These are phyloP conservation scores for Girardinus metallicus DNA, from an alignment of 2,797 vertebrate genomes.

Conservation along the genomic window DNA sequence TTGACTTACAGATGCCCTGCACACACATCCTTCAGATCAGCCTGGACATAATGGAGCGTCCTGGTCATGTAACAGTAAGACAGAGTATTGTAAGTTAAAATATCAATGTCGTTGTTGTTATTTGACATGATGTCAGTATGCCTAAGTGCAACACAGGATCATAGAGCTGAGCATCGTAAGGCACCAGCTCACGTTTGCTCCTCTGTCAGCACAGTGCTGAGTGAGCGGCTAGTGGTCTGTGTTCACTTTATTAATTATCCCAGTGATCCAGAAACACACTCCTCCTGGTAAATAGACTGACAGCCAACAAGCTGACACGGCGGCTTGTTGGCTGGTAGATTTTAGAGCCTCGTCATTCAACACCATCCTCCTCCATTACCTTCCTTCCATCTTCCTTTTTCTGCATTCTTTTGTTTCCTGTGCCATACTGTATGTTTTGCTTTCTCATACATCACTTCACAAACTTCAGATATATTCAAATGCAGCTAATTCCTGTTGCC, in stretches of 20 bases:
- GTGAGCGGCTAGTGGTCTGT: conserved; percentile 56
- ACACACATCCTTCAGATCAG: not conserved
- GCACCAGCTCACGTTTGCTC: not conserved
- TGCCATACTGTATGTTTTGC: not conserved
- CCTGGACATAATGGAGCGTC: not conserved
- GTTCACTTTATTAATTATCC: conserved; percentile 80
- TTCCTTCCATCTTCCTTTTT: not conserved
- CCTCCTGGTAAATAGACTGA: conserved; percentile 71
- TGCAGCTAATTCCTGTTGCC: not conserved
- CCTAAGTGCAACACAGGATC: not conserved
- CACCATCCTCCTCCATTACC: not conserved
- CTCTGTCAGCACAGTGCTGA: conserved; percentile 62
- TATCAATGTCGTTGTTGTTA: not conserved
- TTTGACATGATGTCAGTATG: not conserved
- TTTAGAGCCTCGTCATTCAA: conserved; percentile 49
- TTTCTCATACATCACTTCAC: not conserved
- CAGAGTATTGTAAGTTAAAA: not conserved
- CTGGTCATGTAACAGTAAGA: not conserved
- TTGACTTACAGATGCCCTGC: too few species aligned
- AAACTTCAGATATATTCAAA: not conserved
- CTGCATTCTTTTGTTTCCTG: not conserved
- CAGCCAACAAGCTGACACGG: conserved; percentile 39
- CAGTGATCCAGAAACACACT: conserved; percentile 77
- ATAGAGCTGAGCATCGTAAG: not conserved
- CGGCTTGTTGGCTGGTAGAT: conserved; percentile 44